Evolutionary conservation across 2,113 vertebrate genomes (phyloP).

Genomic region (Seriola aureovittata): DNA sequence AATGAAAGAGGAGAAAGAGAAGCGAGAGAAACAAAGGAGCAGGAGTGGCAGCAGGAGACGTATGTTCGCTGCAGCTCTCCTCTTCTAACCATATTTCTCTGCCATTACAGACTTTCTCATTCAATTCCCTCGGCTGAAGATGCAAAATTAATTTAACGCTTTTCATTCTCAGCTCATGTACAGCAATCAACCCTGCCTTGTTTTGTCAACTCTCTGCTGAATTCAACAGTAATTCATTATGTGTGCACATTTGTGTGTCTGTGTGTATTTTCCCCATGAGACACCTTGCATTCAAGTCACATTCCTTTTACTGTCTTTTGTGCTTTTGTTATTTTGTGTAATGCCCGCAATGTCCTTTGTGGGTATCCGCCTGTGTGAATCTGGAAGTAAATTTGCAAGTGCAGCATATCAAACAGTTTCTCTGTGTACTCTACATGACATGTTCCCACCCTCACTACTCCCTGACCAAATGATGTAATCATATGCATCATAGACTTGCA

Average conservation of each 20-base stretch:
- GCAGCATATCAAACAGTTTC: slow-evolving; percentile 33
- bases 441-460: background rate
- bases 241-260: slow-evolving; percentile 35
- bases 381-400: slow-evolving; percentile 22
- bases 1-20: background rate
- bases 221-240: slow-evolving; percentile 53
- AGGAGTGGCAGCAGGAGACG: background rate
- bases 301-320: slow-evolving; percentile 42
- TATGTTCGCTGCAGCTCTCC: background rate
- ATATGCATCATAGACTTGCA: slow-evolving; percentile 31
- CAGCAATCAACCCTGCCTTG: slow-evolving; percentile 46
- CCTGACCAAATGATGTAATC: slow-evolving; percentile 40
- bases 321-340: slow-evolving; percentile 44
- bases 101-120: background rate
- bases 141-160: slow-evolving; percentile 48
- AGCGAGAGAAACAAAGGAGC: background rate
- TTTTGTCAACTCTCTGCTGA: slow-evolving; percentile 51
- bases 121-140: slow-evolving; percentile 9
- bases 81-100: slow-evolving; percentile 15
- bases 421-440: slow-evolving; percentile 23
- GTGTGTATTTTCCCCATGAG: slow-evolving; percentile 14
- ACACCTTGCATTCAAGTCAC: slow-evolving; percentile 23
- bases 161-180: slow-evolving; percentile 62
- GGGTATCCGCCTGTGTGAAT: background rate
- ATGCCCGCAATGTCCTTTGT: slow-evolving; percentile 8